Conservation (phyloP, 2,797 vertebrate species). For the Rhinophrynus dorsalis region DNA sequence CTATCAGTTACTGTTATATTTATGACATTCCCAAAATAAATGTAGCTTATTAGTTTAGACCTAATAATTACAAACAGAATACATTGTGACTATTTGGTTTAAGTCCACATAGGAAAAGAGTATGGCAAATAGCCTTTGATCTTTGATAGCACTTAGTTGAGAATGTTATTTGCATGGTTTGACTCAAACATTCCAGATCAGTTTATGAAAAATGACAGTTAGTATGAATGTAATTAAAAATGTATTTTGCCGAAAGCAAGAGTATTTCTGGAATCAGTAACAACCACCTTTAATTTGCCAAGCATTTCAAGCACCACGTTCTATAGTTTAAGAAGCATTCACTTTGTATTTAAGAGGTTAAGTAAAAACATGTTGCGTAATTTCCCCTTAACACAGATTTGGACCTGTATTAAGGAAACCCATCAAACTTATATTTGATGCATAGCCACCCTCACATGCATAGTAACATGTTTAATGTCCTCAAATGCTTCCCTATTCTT, state of each 20-base stretch:
- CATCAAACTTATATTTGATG: too few relatives aligned
- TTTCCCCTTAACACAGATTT: too few relatives aligned
- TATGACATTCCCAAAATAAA: too few relatives aligned
- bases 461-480: too few relatives aligned
- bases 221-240: constrained; percentile 80
- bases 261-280: constrained; percentile 78
- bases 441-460: too few relatives aligned
- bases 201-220: constrained; percentile 79
- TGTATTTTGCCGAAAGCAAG: constrained; percentile 80
- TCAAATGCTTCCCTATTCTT: too few relatives aligned
- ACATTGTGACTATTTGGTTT: constrained; percentile 61
- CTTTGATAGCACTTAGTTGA: constrained; percentile 63
- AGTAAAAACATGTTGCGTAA: too few relatives aligned
- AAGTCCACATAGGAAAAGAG: constrained; percentile 31
- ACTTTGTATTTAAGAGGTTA: too few relatives aligned
- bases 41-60: not conserved
- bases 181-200: constrained; percentile 68
- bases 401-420: too few relatives aligned
- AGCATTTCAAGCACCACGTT: constrained; percentile 62
- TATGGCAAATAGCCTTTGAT: constrained; percentile 52
- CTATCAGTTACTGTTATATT: too few relatives aligned
- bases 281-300: constrained; percentile 73
- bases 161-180: constrained; percentile 70
- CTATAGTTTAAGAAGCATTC: constrained; percentile 56
- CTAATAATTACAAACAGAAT: constrained; percentile 51